A percentile compares a stretch with the other conserved stretches of the same genome.
Evolutionary conservation across 2,113 vertebrate genomes (phyloP).

Genomic region (Dunckerocampus dactyliophorus): DNA sequence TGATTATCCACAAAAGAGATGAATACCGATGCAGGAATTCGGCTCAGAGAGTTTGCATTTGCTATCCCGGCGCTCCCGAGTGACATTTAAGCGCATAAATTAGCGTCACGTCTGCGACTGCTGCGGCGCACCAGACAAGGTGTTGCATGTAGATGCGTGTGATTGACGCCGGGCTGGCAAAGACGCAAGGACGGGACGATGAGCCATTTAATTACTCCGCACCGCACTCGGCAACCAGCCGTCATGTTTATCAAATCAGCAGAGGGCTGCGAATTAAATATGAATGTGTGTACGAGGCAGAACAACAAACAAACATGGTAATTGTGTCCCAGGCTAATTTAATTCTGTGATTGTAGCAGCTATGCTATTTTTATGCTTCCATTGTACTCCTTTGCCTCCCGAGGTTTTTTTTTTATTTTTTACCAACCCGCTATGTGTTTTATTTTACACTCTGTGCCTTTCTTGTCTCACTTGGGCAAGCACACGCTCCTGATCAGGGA

Average conservation of each 20-base stretch:
- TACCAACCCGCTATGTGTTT: slow-evolving; percentile 46
- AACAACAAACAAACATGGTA: slow-evolving; percentile 75
- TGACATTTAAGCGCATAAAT: slow-evolving; percentile 73
- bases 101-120: slow-evolving; percentile 61
- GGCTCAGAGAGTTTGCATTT: slow-evolving; percentile 58
- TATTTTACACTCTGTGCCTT: slow-evolving; percentile 39
- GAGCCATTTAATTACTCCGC: slow-evolving; percentile 72
- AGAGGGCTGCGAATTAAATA: slow-evolving; percentile 71
- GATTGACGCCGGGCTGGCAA: slow-evolving; percentile 66
- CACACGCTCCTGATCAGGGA: slow-evolving; percentile 32
- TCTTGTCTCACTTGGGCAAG: slow-evolving; percentile 49
- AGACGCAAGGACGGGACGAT: slow-evolving; percentile 62
- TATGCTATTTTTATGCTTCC: slow-evolving; percentile 59
- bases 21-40: slow-evolving; percentile 53
- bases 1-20: slow-evolving; percentile 42
- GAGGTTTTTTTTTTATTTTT: slow-evolving; percentile 33
- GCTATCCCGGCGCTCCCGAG: slow-evolving; percentile 58
- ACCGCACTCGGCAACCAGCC: slow-evolving; percentile 53
- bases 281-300: slow-evolving; percentile 64
- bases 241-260: slow-evolving; percentile 70
- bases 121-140: slow-evolving; percentile 61
- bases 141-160: slow-evolving; percentile 63
- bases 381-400: slow-evolving; percentile 48
- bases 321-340: slow-evolving; percentile 78
- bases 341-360: slow-evolving; percentile 70